These are phyloP conservation scores for Dromas ardeola DNA, from an alignment of 2,113 vertebrate species.

Conservation along the genomic window DNA sequence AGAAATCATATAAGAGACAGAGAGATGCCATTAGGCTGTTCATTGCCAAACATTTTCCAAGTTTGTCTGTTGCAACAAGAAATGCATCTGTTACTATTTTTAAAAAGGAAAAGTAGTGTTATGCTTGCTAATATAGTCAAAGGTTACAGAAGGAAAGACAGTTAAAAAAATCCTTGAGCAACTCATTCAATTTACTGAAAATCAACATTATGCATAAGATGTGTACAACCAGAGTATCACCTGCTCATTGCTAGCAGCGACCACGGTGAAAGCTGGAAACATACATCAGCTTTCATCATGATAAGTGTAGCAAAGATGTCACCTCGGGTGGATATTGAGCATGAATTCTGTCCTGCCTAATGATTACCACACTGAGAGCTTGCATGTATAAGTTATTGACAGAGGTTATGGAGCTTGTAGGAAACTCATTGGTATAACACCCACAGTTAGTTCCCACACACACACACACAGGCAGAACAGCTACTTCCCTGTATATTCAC, in stretches of 20 bases:
- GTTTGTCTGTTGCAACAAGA: not conserved
- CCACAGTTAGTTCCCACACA: not conserved
- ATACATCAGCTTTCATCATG: not conserved
- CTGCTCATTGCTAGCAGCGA: not conserved
- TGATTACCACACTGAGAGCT: not conserved
- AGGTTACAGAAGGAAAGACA: not conserved
- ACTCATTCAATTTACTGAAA: not conserved
- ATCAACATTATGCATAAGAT: not conserved
- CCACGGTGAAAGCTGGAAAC: not conserved
- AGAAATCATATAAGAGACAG: not conserved
- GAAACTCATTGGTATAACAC: not conserved
- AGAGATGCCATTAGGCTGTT: not conserved
- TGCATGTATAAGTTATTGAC: fast-evolving
- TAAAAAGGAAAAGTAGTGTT: not conserved
- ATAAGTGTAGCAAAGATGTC: not conserved
- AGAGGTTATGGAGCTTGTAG: not conserved
- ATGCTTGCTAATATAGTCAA: not conserved
- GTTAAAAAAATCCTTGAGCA: not conserved
- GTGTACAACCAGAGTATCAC: not conserved
- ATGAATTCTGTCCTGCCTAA: not conserved
- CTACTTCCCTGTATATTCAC: not conserved
- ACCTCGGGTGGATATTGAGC: not conserved
- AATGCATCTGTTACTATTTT: not conserved
- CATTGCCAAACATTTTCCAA: not conserved
- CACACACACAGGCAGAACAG: not conserved